Evolutionary conservation across 1,140 invertebrate genomes (phyloP), one percentile per base, ranked within the genome.

Genomic region (Anoplophora glabripennis): DNA sequence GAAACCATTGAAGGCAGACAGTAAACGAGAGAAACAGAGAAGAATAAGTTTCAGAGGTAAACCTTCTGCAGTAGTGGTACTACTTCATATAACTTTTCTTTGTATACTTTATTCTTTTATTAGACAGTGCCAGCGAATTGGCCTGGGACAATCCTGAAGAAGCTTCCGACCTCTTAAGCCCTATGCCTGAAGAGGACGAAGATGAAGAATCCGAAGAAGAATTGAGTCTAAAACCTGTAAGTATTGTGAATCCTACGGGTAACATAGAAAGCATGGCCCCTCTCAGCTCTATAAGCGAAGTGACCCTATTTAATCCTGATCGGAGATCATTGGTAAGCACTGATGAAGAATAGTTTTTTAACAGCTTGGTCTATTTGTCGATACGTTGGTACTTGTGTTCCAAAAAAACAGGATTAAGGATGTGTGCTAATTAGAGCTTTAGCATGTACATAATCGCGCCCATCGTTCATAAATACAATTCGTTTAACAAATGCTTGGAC

Each of bases 141-240:
- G 71, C 77, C 12, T 81, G 77, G 76, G 79, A 81, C 55, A 76
- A 77, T 7, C 68, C 78, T 72, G 66, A 79, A 76, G 69, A 74
- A 62, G 67, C 56, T 17, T 55, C 79, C 18, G 82, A 83, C 68
- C 64, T 75, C 0, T 61, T 83, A 17, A 75, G 64, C 18, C 78
- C 79, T 35, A 81, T 83, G 57, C 74, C 77, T 8, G 81, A 83
- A 64, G 72, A 81, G 64, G 69, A 79, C 35, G 77, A 82, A 58
- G 77, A 80, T 61, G 80, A 82, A 55, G 80, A 80, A 15, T 72
- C 71, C 7, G 75, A 75, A 18, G 73, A 78, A 63, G 68, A 77
- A 65, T 72, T 17, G 68, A 74, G 21, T 28, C 21, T 28, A 28
- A 4, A 71, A 75, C 18, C 47, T 53, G 59, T 59, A 65, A 56